Percentiles rank a stretch among this genome's conserved stretches.
These are phyloP conservation scores for Tetraodon nigroviridis DNA, from an alignment of 2,113 vertebrate species.

Conservation along the genomic window DNA sequence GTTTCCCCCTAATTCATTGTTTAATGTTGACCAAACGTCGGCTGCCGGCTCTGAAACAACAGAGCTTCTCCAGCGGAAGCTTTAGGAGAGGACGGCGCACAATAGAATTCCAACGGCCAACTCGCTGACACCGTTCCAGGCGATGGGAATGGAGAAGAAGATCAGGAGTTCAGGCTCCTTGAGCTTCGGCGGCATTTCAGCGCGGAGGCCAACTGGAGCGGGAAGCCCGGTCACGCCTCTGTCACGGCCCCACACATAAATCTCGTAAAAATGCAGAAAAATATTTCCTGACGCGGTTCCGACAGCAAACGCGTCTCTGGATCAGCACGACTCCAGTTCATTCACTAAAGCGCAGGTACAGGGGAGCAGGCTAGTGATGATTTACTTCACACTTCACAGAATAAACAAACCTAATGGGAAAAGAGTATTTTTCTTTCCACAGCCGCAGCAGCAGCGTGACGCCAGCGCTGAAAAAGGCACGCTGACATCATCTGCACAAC, in stretches of 20 bases:
- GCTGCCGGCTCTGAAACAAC: slow-evolving; percentile 23
- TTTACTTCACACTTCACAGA: no score
- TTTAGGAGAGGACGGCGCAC: slow-evolving; percentile 24
- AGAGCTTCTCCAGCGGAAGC: slow-evolving; percentile 19
- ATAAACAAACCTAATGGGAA: no score
- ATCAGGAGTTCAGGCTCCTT: slow-evolving; percentile 42
- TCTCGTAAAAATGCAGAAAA: slow-evolving; percentile 11
- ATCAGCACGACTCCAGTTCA: not conserved
- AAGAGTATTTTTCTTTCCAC: no score
- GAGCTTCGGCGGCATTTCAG: slow-evolving; percentile 45
- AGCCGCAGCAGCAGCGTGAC: no score
- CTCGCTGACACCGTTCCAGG: slow-evolving; percentile 39
- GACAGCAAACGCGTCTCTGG: slow-evolving; percentile 34
- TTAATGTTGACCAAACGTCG: slow-evolving; percentile 29
- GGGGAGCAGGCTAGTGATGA: not conserved
- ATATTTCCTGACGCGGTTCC: slow-evolving; percentile 43
- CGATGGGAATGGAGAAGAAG: slow-evolving; percentile 8
- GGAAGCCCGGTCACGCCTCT: slow-evolving; percentile 50
- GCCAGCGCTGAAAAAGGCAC: no score
- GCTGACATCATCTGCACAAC: no score
- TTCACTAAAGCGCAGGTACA: not conserved
- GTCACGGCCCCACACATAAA: slow-evolving; percentile 40
- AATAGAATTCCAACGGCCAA: slow-evolving; percentile 39
- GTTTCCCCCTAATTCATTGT: slow-evolving; percentile 12
- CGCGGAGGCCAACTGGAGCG: slow-evolving; percentile 31